These are phyloP conservation scores for Lordiphosa stackelbergi DNA, from an alignment of 1,140 invertebrate species.

Conservation along the genomic window DNA sequence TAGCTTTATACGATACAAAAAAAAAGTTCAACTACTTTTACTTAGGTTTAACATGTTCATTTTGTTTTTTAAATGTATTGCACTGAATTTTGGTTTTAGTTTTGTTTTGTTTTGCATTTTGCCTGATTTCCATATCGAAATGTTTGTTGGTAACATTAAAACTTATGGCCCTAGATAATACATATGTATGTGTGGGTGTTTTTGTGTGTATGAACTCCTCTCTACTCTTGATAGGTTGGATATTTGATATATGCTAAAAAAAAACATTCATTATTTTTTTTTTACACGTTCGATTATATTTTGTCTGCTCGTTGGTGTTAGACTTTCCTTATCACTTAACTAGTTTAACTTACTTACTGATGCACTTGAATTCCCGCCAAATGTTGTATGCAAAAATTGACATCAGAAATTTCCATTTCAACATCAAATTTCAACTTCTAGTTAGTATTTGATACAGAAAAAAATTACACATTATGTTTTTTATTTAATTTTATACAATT, in stretches of 20 bases:
- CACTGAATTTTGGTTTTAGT: conserved; percentile 51
- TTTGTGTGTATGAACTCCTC: conserved; percentile 4
- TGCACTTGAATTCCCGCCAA: not conserved
- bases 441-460: conserved; percentile 66
- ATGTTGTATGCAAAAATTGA: conserved; percentile 42
- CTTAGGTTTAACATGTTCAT: conserved; percentile 47
- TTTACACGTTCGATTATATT: conserved; percentile 51
- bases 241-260: conserved; percentile 26
- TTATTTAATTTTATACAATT: conserved; percentile 49
- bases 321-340: conserved; percentile 48
- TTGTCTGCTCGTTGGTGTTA: conserved; percentile 52
- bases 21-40: conserved; percentile 62
- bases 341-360: conserved; percentile 29
- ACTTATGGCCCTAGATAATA: conserved; percentile 50
- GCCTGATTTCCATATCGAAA: conserved; percentile 10
- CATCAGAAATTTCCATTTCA: conserved; percentile 54
- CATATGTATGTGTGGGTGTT: conserved; percentile 22
- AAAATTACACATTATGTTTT: conserved; percentile 37
- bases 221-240: conserved; percentile 7
- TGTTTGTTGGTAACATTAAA: conserved; percentile 51
- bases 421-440: conserved; percentile 39
- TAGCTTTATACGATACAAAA: conserved; percentile 66
- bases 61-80: conserved; percentile 49
- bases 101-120: conserved; percentile 14
- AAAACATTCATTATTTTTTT: conserved; percentile 19